phyloP scores from a whole-genome alignment of 2,888 invertebrate genomes.

The Pheosia tremula region DNA sequence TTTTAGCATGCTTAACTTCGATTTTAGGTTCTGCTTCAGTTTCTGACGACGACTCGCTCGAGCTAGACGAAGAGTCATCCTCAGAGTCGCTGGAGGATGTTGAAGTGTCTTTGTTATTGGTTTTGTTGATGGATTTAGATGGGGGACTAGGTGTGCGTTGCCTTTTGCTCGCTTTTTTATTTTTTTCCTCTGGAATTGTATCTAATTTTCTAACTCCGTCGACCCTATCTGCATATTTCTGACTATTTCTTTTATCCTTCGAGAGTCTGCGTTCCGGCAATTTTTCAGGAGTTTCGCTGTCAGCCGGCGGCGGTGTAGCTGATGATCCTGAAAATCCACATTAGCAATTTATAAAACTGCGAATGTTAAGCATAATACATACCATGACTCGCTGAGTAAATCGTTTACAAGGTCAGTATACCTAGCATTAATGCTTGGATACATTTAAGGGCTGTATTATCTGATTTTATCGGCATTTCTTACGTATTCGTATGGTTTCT shows the following conservation, averaged over 20 bases:
- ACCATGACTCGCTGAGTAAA: no score
- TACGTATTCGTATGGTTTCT: no score
- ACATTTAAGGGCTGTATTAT: no score
- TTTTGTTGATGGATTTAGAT: constrained; percentile 43
- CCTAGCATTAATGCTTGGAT: no score
- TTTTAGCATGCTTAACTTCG: constrained; percentile 55
- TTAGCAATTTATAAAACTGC: background rate
- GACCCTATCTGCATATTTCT: constrained; percentile 62
- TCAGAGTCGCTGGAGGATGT: constrained; percentile 72
- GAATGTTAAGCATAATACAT: background rate
- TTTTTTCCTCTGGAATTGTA: constrained; percentile 64
- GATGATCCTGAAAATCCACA: constrained; percentile 59
- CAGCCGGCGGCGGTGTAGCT: constrained; percentile 67
- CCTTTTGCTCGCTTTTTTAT: constrained; percentile 57
- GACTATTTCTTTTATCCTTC: constrained; percentile 65
- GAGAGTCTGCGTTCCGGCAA: constrained; percentile 58
- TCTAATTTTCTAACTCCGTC: constrained; percentile 65
- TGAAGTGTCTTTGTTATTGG: constrained; percentile 68
- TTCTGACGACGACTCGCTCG: constrained; percentile 58
- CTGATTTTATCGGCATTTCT: no score
- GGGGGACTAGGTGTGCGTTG: constrained; percentile 67
- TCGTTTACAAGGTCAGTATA: no score
- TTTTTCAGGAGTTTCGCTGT: constrained; percentile 70
- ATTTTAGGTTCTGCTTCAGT: constrained; percentile 54
- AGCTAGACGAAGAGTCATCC: constrained; percentile 61